Evolutionary conservation across 2,797 vertebrate species (phyloP), one percentile per base, ranked within the genome.

Genomic region (Trematomus bernacchii): DNA sequence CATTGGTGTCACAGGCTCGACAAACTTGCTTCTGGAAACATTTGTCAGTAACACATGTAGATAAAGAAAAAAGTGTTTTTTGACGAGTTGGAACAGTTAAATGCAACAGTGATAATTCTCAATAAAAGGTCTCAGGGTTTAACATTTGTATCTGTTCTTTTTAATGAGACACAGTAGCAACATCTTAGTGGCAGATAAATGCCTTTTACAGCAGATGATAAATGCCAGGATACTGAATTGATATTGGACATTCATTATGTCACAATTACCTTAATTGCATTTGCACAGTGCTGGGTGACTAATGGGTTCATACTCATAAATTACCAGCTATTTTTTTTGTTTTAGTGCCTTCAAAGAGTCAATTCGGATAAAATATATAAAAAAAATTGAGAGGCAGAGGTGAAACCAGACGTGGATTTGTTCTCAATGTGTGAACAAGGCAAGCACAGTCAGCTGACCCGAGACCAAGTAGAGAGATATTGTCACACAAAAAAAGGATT

Each of bases 231-330:
- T 80, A 67, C 73, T 67, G 79, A 87, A 85, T 84, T 90, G 77
- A 81, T 87, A 91, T 88, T 79, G 87, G 84, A 92, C 85, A 89
- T 91, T 90, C 84, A 93, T 93, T 91, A 91, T 77, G 77, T 84
- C 84, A 82, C 87, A 91, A 91, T 93, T 89, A 90, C 72, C 66
- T 90, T 89, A 90, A 92, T 89, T 89, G 73, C 76, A 84, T 85
- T 91, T 80, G 79, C 76, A 85, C 66, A 82, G 78, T 37, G 57
- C 52, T 37, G 72, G 62, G 62, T 87, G 74, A 88, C 73, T 91
- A 92, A 91, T 89, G 82, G 80, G 66, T 76, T 87, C 76, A 79
- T 53, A 9, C 44, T 76, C 58, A 73, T 77, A 74, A 82, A 87
- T 82, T 70, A 68, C 64, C 50, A 18, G 10, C 52, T 23, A 3